Evolutionary conservation across 2,888 invertebrate genomes (phyloP).

Genomic region (Epicampocera succincta): DNA sequence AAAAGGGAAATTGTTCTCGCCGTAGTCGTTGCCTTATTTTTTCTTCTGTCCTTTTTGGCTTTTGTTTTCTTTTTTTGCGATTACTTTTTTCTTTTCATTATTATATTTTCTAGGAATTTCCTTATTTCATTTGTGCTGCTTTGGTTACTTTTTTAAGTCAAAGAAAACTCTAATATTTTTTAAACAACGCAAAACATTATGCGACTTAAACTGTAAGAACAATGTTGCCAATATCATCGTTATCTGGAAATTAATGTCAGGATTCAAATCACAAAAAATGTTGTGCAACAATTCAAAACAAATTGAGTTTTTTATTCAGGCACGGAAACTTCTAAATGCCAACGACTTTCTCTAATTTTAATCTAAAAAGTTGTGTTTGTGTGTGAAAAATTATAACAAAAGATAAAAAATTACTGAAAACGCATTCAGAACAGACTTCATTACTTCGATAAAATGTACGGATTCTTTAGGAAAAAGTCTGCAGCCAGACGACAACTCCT

Average conservation of each 20-base stretch:
- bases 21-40: slow-evolving; percentile 21
- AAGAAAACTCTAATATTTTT: not conserved
- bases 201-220: not conserved
- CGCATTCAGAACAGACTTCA: too few relatives aligned
- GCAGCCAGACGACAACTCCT: too few relatives aligned
- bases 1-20: slow-evolving; percentile 66
- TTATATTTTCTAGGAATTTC: slow-evolving; percentile 60
- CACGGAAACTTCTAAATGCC: too few relatives aligned
- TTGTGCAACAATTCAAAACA: too few relatives aligned
- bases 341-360: too few relatives aligned
- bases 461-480: too few relatives aligned
- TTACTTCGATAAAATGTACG: too few relatives aligned
- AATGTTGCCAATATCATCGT: slow-evolving; percentile 40
- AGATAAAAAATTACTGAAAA: too few relatives aligned
- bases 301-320: too few relatives aligned
- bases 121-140: slow-evolving; percentile 7
- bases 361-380: too few relatives aligned
- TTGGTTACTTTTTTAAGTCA: slow-evolving; percentile 11
- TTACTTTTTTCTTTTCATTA: slow-evolving; percentile 33
- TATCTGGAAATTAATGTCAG: not conserved
- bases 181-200: slow-evolving; percentile 39
- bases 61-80: slow-evolving; percentile 12
- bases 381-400: too few relatives aligned
- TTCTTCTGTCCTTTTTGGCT: not conserved
- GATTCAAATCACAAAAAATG: too few relatives aligned